A percentile compares a stretch with the other conserved stretches of the same genome.
Conservation (phyloP, 2,797 vertebrate genomes). For the Thamnophis elegans region DNA sequence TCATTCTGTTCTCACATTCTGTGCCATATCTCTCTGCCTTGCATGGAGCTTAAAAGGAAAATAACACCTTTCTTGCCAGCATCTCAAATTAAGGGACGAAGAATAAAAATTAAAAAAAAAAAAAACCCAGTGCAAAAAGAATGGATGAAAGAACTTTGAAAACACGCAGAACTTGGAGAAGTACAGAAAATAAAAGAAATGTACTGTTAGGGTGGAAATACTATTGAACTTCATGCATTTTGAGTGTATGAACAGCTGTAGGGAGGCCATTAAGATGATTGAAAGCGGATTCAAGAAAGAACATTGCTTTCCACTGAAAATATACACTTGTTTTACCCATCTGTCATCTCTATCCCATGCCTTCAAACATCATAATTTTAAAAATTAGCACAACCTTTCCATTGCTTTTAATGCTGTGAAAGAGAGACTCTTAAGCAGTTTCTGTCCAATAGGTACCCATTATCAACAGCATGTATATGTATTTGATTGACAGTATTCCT, state of each 20-base stretch:
- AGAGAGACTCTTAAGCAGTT: not conserved
- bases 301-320: not conserved
- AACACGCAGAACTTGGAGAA: not conserved
- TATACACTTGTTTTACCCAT: too few relatives aligned
- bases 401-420: not conserved
- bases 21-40: not conserved
- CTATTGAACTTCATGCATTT: slow-evolving; percentile 2
- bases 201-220: not conserved
- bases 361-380: not conserved
- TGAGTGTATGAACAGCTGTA: not conserved
- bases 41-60: not conserved
- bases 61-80: not conserved
- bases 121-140: slow-evolving; percentile 2
- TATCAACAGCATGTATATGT: not conserved
- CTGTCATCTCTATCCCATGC: too few relatives aligned
- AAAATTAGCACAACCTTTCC: not conserved
- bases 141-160: not conserved
- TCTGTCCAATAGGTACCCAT: too few relatives aligned
- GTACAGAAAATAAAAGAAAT: rapidly evolving
- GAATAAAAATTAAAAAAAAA: slow-evolving; percentile 24
- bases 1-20: not conserved
- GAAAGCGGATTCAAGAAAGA: not conserved
- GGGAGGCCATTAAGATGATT: not conserved
- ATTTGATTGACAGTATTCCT: not conserved
- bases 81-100: not conserved